Evolutionary conservation across 2,797 vertebrate species (phyloP).

Genomic region (Mormyrops boulengeri): DNA sequence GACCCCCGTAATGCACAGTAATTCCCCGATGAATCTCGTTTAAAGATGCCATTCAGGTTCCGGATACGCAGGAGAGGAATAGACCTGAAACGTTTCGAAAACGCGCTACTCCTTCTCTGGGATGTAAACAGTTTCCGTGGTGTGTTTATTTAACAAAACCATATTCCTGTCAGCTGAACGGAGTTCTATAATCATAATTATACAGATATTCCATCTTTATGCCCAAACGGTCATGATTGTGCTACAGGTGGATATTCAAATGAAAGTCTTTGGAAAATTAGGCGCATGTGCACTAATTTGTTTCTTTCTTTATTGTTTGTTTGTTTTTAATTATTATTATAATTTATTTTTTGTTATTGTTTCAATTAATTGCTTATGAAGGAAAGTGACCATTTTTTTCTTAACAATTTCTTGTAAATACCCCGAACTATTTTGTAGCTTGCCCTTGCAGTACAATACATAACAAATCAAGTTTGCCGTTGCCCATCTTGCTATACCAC

Average conservation of each 20-base stretch:
- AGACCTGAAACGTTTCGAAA: slow-evolving; percentile 39
- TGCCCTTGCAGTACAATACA: neutral
- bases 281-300: slow-evolving; percentile 74
- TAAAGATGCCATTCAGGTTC: slow-evolving; percentile 58
- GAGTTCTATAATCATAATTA: slow-evolving; percentile 63
- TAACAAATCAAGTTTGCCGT: neutral
- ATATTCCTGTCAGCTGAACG: slow-evolving; percentile 66
- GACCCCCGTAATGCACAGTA: slow-evolving; percentile 42
- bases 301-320: slow-evolving; percentile 22
- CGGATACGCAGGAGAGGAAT: slow-evolving; percentile 47
- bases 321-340: neutral
- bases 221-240: slow-evolving; percentile 65
- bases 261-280: slow-evolving; percentile 74
- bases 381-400: slow-evolving; percentile 57
- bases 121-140: slow-evolving; percentile 59
- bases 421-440: neutral
- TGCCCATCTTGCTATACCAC: slow-evolving; percentile 42
- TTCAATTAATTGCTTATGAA: slow-evolving; percentile 55
- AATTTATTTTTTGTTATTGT: slow-evolving; percentile 65
- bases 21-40: slow-evolving; percentile 66
- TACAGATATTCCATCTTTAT: slow-evolving; percentile 64
- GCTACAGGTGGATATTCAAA: slow-evolving; percentile 58
- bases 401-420: slow-evolving; percentile 54
- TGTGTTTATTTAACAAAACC: slow-evolving; percentile 53
- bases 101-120: slow-evolving; percentile 42